Percentiles rank a stretch among this genome's conserved stretches.
phyloP scores from a whole-genome alignment of 2,888 invertebrate genomes.

The Epirrhoe alternata region DNA sequence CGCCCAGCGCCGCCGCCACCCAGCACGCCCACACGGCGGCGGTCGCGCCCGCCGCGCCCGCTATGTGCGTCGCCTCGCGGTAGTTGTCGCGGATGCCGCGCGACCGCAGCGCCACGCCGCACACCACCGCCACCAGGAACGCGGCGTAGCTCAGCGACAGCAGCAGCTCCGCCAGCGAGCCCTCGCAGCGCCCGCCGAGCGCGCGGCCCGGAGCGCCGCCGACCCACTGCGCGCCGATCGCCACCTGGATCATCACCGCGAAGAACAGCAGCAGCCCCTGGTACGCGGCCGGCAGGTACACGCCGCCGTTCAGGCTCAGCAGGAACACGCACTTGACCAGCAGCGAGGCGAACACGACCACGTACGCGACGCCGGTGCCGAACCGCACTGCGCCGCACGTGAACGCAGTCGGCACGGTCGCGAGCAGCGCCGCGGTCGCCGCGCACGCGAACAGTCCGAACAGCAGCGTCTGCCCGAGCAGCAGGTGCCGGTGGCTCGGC shows the following conservation, averaged over 20 bases:
- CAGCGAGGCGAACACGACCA: slow-evolving; percentile 95
- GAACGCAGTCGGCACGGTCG: slow-evolving; percentile 91
- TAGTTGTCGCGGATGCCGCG: slow-evolving; percentile 96
- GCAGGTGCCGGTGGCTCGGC: slow-evolving; percentile 93
- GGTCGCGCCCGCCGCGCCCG: slow-evolving; percentile 93
- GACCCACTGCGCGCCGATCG: slow-evolving; percentile 93
- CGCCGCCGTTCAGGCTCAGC: slow-evolving; percentile 95
- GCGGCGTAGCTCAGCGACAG: slow-evolving; percentile 93
- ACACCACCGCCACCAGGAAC: slow-evolving; percentile 93
- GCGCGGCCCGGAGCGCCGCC: slow-evolving; percentile 90
- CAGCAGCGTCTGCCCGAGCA: slow-evolving; percentile 94
- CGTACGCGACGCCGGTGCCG: slow-evolving; percentile 92
- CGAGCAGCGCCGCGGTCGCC: slow-evolving; percentile 90
- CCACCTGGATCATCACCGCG: slow-evolving; percentile 95
- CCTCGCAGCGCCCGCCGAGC: slow-evolving; percentile 84
- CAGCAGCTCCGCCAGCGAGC: slow-evolving; percentile 89
- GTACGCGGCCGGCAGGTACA: slow-evolving; percentile 96
- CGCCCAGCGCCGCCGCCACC: slow-evolving; percentile 92
- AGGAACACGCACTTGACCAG: slow-evolving; percentile 97
- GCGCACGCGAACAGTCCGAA: slow-evolving; percentile 93
- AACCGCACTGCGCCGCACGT: slow-evolving; percentile 93
- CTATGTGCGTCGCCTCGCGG: slow-evolving; percentile 96
- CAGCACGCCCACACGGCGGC: slow-evolving; percentile 95
- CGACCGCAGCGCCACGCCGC: slow-evolving; percentile 93
- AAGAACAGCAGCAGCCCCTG: slow-evolving; percentile 95